Base-by-base conservation (phyloP, 2,888 invertebrate genomes). In the Heliconius charithonia region DNA sequence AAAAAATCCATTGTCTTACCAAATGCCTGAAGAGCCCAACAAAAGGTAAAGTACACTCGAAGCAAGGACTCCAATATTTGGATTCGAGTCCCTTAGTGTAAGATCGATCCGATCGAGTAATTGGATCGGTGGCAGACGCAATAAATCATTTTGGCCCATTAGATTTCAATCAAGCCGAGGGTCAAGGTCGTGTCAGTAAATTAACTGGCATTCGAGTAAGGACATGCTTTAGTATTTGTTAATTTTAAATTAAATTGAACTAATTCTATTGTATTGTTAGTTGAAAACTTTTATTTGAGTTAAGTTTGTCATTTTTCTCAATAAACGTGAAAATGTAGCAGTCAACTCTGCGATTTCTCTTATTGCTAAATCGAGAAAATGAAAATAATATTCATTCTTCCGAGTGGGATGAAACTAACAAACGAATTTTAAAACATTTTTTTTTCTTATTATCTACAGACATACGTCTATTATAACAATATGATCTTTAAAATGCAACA, bases 81-180 rank as follows among this genome's bases (percentile, higher is more conserved):
- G 71, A 41, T 59, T 65, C 59, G 59, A 59, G 71, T 75, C 59
- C 63, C 25, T 74, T 70, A n/a, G 72, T 63, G 45, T 59, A 65
- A 27, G 63, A 79, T 74, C 67, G 79, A 75, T 78, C 65, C 65
- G 67, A 75, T 74, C 63, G 19, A 25, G 69, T 74, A 76, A 78
- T 80, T 78, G 80, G 71, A 76, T 76, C 66, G 72, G 67, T 63
- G 45, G 67, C 51, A 41, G 51, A 75, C 73, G 74, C 41, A 69
- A 79, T 81, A 80, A 81, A 81, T 81, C 72, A 81, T 79, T 75
- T 69, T 45, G 79, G n/a, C 62, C 69, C 79, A 79, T 81, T 79
- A 79, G 75, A 51, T 63, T 67, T 65, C 77, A 77, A 75, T 80
- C 80, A 70, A 72, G 25, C 62, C 25, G 79, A 79, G 62, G 25